phyloP scores from a whole-genome alignment of 2,113 vertebrate genomes.

The Catharus bicknelli region DNA sequence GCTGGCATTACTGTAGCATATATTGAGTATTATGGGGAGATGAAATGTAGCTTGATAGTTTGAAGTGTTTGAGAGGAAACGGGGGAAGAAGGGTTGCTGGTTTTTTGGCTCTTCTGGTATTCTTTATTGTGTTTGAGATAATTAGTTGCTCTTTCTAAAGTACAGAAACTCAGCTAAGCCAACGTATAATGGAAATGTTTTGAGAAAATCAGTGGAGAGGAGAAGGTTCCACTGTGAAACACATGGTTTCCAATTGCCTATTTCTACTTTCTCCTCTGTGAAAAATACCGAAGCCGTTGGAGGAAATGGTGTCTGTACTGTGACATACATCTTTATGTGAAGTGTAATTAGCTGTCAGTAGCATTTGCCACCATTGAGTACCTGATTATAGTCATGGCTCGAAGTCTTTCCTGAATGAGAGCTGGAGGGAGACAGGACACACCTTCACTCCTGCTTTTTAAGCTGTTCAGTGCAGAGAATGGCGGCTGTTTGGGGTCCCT shows the following conservation, averaged over 20 bases:
- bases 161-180: background rate
- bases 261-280: background rate
- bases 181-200: background rate
- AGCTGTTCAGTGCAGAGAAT: background rate
- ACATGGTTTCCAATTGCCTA: background rate
- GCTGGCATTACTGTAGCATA: background rate
- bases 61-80: background rate
- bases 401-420: background rate
- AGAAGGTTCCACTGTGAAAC: constrained; percentile 1
- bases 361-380: constrained; percentile 1
- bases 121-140: background rate
- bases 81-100: background rate
- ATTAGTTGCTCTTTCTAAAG: background rate
- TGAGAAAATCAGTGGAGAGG: background rate
- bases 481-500: background rate
- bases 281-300: constrained; percentile 23
- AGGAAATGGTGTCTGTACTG: background rate
- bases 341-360: constrained; percentile 41
- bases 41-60: background rate
- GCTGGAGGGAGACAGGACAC: background rate
- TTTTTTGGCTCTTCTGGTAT: background rate
- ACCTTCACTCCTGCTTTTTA: background rate
- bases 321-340: constrained; percentile 17
- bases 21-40: background rate
- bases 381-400: background rate